Evolutionary conservation across 1,140 invertebrate species (phyloP).

Genomic region (Heliothis subflexa): DNA sequence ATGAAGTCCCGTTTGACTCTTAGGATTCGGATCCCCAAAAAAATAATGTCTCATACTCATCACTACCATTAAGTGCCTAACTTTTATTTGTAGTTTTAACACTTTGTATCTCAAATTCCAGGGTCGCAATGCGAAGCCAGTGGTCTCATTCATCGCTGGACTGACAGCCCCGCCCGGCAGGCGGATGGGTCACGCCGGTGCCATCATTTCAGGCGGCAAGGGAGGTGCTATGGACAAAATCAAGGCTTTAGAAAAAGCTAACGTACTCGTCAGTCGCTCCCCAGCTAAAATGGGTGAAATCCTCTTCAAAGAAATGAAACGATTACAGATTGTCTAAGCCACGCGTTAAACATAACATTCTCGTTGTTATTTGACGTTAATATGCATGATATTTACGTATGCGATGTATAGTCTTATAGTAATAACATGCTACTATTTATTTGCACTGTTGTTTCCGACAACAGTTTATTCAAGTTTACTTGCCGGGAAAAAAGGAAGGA

Average conservation of each 20-base stretch:
- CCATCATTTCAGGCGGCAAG: constrained; percentile 99
- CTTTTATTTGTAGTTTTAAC: no score
- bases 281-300: constrained; percentile 98
- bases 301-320: constrained; percentile 95
- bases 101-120: constrained; percentile 75
- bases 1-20: no score
- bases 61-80: no score
- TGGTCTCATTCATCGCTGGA: constrained; percentile 99
- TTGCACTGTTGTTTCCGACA: constrained; percentile 63
- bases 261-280: constrained; percentile 96
- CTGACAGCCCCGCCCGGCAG: constrained; percentile 98
- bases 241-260: constrained; percentile 95
- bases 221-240: constrained; percentile 99
- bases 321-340: constrained; percentile 88
- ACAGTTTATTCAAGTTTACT: constrained; percentile 27
- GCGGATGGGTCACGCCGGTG: constrained; percentile 99
- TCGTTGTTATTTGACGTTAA: background rate
- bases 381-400: constrained; percentile 49
- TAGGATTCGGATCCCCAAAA: no score
- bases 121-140: constrained; percentile 98
- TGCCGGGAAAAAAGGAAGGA: constrained; percentile 18
- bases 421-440: constrained; percentile 82
- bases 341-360: constrained; percentile 8
- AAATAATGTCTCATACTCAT: no score
- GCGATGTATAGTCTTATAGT: constrained; percentile 78